These are phyloP conservation scores for Hyposoter didymator DNA, from an alignment of 2,888 invertebrate species.

Conservation along the genomic window DNA sequence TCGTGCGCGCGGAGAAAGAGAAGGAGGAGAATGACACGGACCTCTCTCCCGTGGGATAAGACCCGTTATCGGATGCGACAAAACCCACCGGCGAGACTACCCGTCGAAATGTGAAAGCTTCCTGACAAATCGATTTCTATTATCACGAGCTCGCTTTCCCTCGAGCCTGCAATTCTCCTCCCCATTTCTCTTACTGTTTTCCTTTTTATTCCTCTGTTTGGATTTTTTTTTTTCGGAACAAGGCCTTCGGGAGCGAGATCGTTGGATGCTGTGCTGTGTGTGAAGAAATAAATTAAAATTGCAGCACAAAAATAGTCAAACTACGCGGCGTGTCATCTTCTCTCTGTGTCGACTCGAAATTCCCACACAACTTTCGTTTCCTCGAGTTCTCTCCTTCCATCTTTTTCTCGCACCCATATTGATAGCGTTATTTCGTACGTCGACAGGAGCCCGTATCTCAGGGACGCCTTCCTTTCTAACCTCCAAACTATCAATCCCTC, in stretches of 20 bases:
- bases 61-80: slow-evolving; percentile 66
- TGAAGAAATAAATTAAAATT: neutral
- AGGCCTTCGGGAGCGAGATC: neutral
- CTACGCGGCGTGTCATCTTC: neutral
- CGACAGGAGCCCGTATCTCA: slow-evolving; percentile 58
- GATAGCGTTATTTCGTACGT: slow-evolving; percentile 72
- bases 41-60: slow-evolving; percentile 67
- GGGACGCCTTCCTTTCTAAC: slow-evolving; percentile 34
- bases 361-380: neutral
- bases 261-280: neutral
- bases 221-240: neutral
- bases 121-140: slow-evolving; percentile 79
- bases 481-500: slow-evolving; percentile 42
- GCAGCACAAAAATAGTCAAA: neutral
- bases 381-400: slow-evolving; percentile 11
- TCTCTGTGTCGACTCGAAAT: slow-evolving; percentile 41
- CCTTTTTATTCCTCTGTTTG: slow-evolving; percentile 8
- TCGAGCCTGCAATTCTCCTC: slow-evolving; percentile 39
- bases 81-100: slow-evolving; percentile 63
- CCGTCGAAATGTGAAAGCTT: slow-evolving; percentile 75
- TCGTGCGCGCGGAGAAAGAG: slow-evolving; percentile 26
- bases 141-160: slow-evolving; percentile 69
- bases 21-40: slow-evolving; percentile 49
- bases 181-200: slow-evolving; percentile 55
- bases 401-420: slow-evolving; percentile 54